Evolutionary conservation across 64 coral and sea anemone genomes (phyloP).

Genomic region (Porites lutea): DNA sequence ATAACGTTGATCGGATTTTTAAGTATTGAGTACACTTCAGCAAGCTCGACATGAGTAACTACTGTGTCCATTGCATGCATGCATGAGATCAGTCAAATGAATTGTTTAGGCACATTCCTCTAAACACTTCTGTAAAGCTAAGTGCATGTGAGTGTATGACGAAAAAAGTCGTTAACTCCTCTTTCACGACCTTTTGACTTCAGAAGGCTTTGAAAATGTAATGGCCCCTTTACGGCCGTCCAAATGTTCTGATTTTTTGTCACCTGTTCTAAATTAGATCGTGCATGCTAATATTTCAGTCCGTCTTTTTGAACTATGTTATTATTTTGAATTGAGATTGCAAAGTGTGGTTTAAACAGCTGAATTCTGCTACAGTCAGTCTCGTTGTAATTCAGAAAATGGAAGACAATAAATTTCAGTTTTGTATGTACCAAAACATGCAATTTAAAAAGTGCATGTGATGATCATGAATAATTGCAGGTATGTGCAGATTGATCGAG

Average conservation of each 20-base stretch:
- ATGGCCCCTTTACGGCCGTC: neutral
- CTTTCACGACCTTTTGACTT: neutral
- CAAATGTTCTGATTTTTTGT: neutral
- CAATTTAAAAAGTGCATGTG: too few relatives aligned
- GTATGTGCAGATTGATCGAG: too few relatives aligned
- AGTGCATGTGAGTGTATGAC: neutral
- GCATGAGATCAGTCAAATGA: neutral
- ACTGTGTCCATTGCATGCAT: neutral
- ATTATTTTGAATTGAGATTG: neutral
- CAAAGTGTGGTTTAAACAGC: neutral
- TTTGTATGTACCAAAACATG: too few relatives aligned
- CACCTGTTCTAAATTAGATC: neutral
- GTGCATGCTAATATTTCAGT: neutral
- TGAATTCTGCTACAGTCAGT: neutral
- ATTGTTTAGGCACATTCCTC: neutral
- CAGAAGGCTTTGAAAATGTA: neutral
- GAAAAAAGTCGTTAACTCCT: neutral
- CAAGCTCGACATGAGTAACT: neutral
- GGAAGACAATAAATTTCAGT: too few relatives aligned
- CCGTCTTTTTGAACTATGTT: neutral
- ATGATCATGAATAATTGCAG: too few relatives aligned
- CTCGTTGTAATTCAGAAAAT: neutral
- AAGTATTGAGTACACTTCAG: too few relatives aligned
- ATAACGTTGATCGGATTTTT: too few relatives aligned
- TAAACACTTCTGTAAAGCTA: neutral